Conservation (phyloP, 1,140 invertebrate species). For the Bombus waltoni region DNA sequence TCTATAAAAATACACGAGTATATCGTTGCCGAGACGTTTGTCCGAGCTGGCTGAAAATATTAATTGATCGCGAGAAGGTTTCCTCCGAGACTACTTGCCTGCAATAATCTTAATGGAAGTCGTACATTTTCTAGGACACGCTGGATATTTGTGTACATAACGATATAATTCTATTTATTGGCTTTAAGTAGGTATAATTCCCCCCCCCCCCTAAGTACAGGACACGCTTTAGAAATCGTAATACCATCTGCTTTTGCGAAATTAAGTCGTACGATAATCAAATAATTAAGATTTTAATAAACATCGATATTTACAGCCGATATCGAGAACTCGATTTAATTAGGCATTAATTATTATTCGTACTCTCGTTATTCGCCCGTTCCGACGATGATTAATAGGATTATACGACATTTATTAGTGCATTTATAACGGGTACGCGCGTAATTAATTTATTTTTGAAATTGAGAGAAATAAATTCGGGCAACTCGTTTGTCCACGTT, state of each 20-base stretch:
- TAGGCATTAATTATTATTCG: constrained; percentile 13
- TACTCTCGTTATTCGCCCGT: too few relatives aligned
- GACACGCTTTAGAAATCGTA: too few relatives aligned
- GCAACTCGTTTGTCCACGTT: background rate
- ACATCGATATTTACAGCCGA: background rate
- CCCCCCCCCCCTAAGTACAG: background rate
- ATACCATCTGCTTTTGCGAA: background rate
- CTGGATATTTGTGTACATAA: too few relatives aligned
- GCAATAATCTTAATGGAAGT: too few relatives aligned
- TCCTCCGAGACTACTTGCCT: too few relatives aligned
- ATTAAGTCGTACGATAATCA: background rate
- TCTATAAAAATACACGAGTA: too few relatives aligned
- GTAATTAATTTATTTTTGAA: constrained; percentile 13
- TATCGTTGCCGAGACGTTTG: too few relatives aligned
- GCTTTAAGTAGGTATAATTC: too few relatives aligned
- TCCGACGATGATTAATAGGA: background rate
- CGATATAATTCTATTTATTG: too few relatives aligned
- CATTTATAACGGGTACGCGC: background rate
- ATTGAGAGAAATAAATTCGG: background rate
- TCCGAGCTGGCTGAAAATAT: too few relatives aligned
- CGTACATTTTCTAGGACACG: too few relatives aligned
- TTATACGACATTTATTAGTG: constrained; percentile 1
- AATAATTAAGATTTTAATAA: background rate
- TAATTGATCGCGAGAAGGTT: too few relatives aligned
- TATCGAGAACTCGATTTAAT: background rate